Base-by-base conservation (phyloP, 2,888 invertebrate species). In the Himalopsyche tibetana region DNA sequence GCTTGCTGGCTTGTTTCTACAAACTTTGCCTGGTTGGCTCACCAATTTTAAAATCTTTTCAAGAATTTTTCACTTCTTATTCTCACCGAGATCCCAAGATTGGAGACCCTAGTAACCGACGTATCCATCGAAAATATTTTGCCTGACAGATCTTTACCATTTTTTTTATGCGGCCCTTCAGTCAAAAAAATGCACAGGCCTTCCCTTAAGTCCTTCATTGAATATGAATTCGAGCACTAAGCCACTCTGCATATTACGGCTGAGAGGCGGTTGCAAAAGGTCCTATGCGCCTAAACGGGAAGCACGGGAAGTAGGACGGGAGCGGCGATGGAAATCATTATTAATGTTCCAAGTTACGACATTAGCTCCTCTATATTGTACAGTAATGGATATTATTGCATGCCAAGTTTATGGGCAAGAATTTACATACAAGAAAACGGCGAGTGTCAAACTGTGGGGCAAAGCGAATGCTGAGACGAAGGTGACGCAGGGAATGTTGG, bases 351-450 rank as follows among this genome's bases (percentile, higher is more conserved):
- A 63, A 63, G 63, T 63, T 63, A 63, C 6, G 63, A 28, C 19
- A 63, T 63, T 63, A 63, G 11, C 63, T 19, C 8, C 6, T 63
- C 8, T 19, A 63, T 63, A 63, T n/a, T 19, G 63, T 63, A 19
- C 63, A 63, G 63, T 63, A 63, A 63, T 19, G 63, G 63, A 63
- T 63, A 63, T 63, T 63, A 63, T 63, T 63, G 63, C 63, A 63
- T 19, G 63, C 63, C 63, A 63, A 63, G 63, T 63, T 63, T 63
- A 63, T 63, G 19, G 63, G 63, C 19, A 19, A 63, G 19, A 4
- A 63, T 63, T 63, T 63, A 8, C 63, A 63, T 63, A 63, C 63
- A 2, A 19, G 63, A 63, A 19, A 19, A 19, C 63, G 0, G 63
- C 6, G 63, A n/a, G 11, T 19, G 2, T 63, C 63, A 63, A 63